Conservation (phyloP, 2,888 invertebrate genomes). For the Pyralis farinalis region DNA sequence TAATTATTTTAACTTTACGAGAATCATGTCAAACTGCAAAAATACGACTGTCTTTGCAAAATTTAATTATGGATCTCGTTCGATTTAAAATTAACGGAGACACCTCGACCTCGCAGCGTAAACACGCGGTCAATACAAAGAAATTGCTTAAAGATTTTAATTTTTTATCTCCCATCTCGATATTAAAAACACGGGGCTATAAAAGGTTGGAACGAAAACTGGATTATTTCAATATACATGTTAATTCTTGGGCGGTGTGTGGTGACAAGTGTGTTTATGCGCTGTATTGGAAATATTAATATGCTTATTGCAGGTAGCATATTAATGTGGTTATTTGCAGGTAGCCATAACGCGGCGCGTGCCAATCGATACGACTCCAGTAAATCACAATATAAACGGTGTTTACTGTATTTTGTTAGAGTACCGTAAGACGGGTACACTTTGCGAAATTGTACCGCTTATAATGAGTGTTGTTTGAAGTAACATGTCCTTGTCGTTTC, state of each 20-base stretch:
- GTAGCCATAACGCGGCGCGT: conserved; percentile 9
- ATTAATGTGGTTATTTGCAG: conserved; percentile 7
- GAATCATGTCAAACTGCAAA: conserved; percentile 7
- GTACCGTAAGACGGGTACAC: conserved; percentile 2
- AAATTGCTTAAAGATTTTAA: conserved; percentile 10
- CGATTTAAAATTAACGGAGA: conserved; percentile 23
- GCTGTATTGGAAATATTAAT: conserved; percentile 7
- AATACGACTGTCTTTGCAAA: conserved; percentile 7
- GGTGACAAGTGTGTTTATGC: conserved; percentile 13
- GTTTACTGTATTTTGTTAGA: conserved; percentile 3
- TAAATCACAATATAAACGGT: conserved; percentile 6
- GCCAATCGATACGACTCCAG: conserved; percentile 3
- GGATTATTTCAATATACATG: conserved; percentile 31
- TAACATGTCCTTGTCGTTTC: conserved; percentile 33
- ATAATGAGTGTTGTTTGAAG: too few relatives aligned
- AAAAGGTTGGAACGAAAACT: conserved; percentile 28
- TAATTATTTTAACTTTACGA: conserved; percentile 19
- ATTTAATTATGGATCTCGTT: conserved; percentile 15
- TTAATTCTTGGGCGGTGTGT: conserved; percentile 25
- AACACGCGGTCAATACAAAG: conserved; percentile 12
- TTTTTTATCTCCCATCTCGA: conserved; percentile 22
- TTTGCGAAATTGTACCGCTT: conserved; percentile 2
- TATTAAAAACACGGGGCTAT: conserved; percentile 21
- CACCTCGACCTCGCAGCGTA: conserved; percentile 21
- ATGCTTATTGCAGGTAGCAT: conserved; percentile 7